Conservation (phyloP, 2,888 invertebrate genomes). For the Julus scanicus region DNA sequence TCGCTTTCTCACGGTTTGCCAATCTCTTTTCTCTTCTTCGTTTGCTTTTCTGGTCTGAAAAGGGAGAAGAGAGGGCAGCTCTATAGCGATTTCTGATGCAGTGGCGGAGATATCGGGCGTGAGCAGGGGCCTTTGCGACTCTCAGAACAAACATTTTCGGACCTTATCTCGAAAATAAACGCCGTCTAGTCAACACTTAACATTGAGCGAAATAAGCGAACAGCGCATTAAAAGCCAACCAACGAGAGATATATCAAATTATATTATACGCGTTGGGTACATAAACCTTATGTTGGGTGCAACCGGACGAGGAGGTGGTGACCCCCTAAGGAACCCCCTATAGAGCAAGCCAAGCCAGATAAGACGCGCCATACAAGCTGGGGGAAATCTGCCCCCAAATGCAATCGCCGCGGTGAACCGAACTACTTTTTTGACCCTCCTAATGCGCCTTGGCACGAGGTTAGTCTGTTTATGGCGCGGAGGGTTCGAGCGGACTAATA, state of each 20-base stretch:
- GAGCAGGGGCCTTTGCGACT: conserved; percentile 14
- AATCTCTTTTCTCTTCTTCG: neutral
- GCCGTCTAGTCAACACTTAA: conserved; percentile 26
- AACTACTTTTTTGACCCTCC: no score
- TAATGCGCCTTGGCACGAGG: no score
- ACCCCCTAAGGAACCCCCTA: neutral
- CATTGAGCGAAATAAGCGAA: neutral
- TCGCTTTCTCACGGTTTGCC: neutral
- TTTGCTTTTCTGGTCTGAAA: neutral
- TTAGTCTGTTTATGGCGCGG: no score
- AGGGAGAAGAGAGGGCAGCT: neutral
- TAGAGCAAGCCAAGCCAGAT: neutral
- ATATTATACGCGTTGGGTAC: neutral
- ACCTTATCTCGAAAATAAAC: conserved; percentile 33
- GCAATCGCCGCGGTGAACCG: no score
- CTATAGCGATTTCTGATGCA: neutral
- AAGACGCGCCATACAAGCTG: neutral
- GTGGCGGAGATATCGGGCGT: neutral
- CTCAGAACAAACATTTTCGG: conserved; percentile 33
- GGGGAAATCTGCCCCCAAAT: no score
- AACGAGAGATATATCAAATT: conserved; percentile 18
- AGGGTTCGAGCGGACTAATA: no score
- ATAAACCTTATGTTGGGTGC: neutral
- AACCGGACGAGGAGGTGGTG: neutral
- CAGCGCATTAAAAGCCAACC: conserved; percentile 1